phyloP scores from a whole-genome alignment of 1,140 invertebrate genomes.

The Zaprionus inermis region DNA sequence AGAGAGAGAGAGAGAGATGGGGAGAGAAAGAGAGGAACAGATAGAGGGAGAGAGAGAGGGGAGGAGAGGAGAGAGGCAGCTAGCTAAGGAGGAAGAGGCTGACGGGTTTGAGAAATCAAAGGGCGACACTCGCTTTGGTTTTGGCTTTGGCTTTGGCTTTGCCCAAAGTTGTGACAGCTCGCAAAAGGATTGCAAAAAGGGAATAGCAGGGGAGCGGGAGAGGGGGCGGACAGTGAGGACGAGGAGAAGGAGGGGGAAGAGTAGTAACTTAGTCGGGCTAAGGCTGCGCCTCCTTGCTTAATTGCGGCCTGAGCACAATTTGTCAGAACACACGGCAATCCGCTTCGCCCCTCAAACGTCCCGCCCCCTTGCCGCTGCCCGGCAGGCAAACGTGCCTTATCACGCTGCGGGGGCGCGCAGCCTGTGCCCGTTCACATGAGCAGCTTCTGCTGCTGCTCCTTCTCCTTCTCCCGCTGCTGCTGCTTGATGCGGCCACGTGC shows the following conservation, averaged over 20 bases:
- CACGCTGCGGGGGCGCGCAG: conserved; percentile 44
- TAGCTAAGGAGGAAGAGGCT: not conserved
- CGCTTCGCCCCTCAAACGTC: not conserved
- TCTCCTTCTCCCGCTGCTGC: not conserved
- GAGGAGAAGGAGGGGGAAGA: not conserved
- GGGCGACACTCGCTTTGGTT: conserved; percentile 44
- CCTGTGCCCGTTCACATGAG: conserved; percentile 46
- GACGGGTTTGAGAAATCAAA: conserved; percentile 41
- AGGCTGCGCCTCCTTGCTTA: conserved; percentile 17
- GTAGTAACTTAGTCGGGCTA: not conserved
- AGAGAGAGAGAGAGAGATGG: not conserved
- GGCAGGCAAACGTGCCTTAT: conserved; percentile 67
- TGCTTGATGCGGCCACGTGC: conserved; percentile 51
- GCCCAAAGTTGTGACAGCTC: conserved; percentile 54
- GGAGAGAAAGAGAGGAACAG: not conserved
- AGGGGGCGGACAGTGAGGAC: not conserved
- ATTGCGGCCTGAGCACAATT: conserved; percentile 63
- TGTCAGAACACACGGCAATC: conserved; percentile 53
- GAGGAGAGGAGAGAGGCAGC: not conserved
- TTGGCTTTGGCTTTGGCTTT: conserved; percentile 46
- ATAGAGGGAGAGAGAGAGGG: not conserved
- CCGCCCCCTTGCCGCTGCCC: not conserved
- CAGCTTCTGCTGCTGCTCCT: conserved; percentile 5
- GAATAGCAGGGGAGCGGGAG: not conserved
- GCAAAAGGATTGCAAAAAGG: conserved; percentile 30